Percentiles rank a stretch among this genome's conserved stretches.
Evolutionary conservation across 2,888 invertebrate species (phyloP).

Genomic region (Eupeodes luniger): DNA sequence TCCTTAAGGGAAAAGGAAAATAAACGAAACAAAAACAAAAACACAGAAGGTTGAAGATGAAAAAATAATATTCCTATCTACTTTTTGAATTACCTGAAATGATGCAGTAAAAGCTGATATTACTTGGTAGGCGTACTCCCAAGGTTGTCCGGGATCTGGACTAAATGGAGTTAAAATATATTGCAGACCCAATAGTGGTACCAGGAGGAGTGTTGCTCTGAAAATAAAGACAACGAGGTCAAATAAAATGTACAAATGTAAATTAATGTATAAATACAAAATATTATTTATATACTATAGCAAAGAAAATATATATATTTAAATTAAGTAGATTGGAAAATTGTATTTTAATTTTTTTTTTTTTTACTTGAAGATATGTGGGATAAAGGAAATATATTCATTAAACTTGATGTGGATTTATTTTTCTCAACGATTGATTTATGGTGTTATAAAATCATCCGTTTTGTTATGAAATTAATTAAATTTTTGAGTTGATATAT

Average conservation of each 20-base stretch:
- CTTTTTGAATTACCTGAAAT: slow-evolving; percentile 88
- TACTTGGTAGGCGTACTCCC: slow-evolving; percentile 92
- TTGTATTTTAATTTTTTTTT: too few species aligned
- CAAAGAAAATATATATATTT: too few species aligned
- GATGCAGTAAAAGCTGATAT: slow-evolving; percentile 94
- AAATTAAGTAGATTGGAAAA: too few species aligned
- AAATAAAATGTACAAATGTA: neutral
- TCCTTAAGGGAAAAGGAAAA: slow-evolving; percentile 30
- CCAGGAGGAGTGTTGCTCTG: slow-evolving; percentile 94
- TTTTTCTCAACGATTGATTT: too few species aligned
- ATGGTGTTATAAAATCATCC: too few species aligned
- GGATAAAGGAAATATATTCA: too few species aligned
- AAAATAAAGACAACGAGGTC: slow-evolving; percentile 58
- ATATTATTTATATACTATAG: too few species aligned
- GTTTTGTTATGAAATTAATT: too few species aligned
- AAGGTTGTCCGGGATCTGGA: slow-evolving; percentile 88
- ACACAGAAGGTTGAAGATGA: neutral
- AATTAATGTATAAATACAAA: neutral
- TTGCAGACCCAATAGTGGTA: slow-evolving; percentile 95
- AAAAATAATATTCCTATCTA: slow-evolving; percentile 26
- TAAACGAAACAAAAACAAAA: neutral
- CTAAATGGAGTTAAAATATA: slow-evolving; percentile 95
- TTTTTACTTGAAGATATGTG: too few species aligned
- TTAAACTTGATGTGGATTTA: too few species aligned
- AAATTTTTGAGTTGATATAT: too few species aligned